Conservation (phyloP, 2,888 invertebrate species). For the Phytoseiulus persimilis region DNA sequence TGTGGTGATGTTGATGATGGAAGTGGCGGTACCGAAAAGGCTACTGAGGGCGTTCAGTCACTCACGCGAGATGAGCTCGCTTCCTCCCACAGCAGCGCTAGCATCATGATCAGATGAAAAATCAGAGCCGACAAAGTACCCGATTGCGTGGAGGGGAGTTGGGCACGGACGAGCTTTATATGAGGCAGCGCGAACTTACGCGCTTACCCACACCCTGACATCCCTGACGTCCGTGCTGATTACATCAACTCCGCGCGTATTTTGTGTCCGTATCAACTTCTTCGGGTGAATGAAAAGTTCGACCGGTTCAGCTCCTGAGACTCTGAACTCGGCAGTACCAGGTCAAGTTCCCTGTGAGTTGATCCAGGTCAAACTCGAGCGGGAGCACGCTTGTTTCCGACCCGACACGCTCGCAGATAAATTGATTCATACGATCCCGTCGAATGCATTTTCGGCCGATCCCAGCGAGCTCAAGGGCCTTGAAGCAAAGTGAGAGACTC, state of each 20-base stretch:
- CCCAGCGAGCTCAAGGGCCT: background rate
- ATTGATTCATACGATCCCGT: too few relatives aligned
- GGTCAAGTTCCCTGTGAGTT: too few relatives aligned
- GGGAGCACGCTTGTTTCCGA: too few relatives aligned
- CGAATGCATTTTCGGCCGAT: background rate
- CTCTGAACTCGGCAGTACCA: too few relatives aligned
- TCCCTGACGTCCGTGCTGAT: too few relatives aligned
- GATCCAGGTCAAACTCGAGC: too few relatives aligned
- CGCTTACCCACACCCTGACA: background rate
- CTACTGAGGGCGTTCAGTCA: background rate
- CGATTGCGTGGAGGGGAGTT: background rate
- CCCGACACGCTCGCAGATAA: too few relatives aligned
- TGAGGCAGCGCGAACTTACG: background rate
- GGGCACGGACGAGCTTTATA: background rate
- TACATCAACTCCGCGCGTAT: too few relatives aligned
- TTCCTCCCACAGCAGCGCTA: background rate
- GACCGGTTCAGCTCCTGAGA: too few relatives aligned
- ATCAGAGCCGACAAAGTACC: background rate
- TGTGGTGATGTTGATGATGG: background rate
- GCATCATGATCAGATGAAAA: background rate
- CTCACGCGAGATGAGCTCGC: background rate
- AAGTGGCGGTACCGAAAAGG: background rate
- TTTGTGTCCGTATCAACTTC: too few relatives aligned
- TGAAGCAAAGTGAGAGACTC: background rate
- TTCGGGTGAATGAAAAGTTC: too few relatives aligned